Conservation (phyloP, 2,797 vertebrate genomes). For the Tarsius wallacei region DNA sequence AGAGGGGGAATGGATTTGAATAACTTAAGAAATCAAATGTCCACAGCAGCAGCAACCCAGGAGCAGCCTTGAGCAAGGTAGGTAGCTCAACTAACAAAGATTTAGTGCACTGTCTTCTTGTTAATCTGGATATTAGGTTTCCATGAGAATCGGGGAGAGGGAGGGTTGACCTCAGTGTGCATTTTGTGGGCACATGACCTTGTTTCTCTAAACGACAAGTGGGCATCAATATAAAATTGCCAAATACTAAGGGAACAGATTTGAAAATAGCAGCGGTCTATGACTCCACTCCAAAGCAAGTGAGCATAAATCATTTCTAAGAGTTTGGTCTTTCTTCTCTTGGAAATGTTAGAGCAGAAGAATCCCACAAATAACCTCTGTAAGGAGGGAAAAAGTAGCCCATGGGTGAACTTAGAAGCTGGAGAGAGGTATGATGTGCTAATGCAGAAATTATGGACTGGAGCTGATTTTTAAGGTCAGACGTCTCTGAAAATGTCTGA, state of each 20-base stretch:
- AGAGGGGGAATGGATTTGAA: neutral
- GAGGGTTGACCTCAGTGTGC: neutral
- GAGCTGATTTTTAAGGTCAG: conserved; percentile 33
- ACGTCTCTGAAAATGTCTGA: conserved; percentile 9
- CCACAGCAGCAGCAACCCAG: conserved; percentile 17
- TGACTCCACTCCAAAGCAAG: neutral
- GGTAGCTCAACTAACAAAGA: neutral
- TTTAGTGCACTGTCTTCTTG: neutral
- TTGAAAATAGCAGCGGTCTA: neutral
- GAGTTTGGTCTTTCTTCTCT: neutral
- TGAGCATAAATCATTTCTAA: neutral
- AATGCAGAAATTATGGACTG: neutral
- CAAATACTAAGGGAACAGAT: neutral
- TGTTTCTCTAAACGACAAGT: neutral
- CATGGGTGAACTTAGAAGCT: neutral
- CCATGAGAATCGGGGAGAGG: neutral
- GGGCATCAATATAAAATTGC: neutral
- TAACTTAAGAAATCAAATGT: conserved; percentile 48
- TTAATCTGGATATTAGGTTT: neutral
- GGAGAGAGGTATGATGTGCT: neutral
- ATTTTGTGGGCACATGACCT: neutral
- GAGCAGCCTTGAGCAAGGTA: neutral
- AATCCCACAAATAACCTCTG: neutral
- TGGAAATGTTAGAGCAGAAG: neutral
- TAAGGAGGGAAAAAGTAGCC: neutral